Percentiles rank a stretch among this genome's conserved stretches.
phyloP scores from a whole-genome alignment of 2,113 vertebrate species.

The Chaetodon auriga region DNA sequence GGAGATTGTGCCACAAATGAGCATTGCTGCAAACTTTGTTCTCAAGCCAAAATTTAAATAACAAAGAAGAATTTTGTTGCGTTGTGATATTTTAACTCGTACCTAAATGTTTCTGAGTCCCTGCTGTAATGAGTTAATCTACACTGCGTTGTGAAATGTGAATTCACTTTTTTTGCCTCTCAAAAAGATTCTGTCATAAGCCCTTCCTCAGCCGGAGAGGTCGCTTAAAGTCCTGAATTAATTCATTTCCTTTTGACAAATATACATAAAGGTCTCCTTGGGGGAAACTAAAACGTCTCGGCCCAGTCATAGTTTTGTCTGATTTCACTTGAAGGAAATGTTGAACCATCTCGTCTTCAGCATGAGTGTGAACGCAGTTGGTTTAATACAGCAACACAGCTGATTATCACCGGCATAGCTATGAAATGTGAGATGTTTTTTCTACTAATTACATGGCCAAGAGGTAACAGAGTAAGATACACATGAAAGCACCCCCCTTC shows the following conservation, averaged over 20 bases:
- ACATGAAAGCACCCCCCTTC: constrained; percentile 53
- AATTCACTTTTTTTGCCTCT: not conserved
- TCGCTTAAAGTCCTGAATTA: not conserved
- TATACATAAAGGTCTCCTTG: not conserved
- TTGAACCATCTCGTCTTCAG: constrained; percentile 4
- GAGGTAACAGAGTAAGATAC: constrained; percentile 50
- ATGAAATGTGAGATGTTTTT: constrained; percentile 51
- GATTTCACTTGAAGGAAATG: not conserved
- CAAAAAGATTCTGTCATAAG: not conserved
- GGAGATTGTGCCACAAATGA: not conserved
- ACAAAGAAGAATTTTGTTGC: not conserved
- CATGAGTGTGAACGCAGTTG: constrained; percentile 8
- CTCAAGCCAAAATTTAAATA: not conserved
- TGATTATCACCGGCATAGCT: constrained; percentile 39
- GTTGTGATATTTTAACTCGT: not conserved
- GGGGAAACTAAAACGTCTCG: not conserved
- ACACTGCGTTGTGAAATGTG: not conserved
- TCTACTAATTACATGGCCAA: constrained; percentile 55
- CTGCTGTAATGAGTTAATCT: not conserved
- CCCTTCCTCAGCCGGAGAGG: not conserved
- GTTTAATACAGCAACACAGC: constrained; percentile 29
- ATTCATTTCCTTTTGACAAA: not conserved
- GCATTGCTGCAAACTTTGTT: not conserved
- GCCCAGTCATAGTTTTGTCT: not conserved
- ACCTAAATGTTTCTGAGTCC: not conserved